phyloP scores from a whole-genome alignment of 2,888 invertebrate genomes.

The Erynnis tages region DNA sequence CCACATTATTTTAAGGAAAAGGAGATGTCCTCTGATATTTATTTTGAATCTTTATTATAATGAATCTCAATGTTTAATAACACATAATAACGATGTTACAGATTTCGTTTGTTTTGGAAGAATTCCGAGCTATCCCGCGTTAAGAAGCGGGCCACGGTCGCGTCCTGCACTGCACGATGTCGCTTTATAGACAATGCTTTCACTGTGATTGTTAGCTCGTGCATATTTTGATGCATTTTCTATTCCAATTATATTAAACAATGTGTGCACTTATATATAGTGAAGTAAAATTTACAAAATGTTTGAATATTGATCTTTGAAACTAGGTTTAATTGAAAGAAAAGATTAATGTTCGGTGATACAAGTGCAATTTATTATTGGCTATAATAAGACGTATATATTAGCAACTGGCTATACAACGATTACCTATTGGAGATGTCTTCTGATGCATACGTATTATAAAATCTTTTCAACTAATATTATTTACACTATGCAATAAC shows the following conservation, averaged over 20 bases:
- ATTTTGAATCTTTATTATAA: conserved; percentile 66
- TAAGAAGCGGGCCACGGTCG: conserved; percentile 51
- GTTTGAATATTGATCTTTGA: conserved; percentile 30
- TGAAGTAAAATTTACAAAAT: conserved; percentile 10
- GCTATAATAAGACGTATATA: conserved; percentile 20
- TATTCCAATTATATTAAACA: conserved; percentile 43
- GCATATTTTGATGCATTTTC: conserved; percentile 62
- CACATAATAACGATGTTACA: conserved; percentile 40
- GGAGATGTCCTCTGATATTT: conserved; percentile 65
- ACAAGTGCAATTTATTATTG: conserved; percentile 34
- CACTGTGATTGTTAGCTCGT: conserved; percentile 59
- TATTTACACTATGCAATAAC: conserved; percentile 59
- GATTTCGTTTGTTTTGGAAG: conserved; percentile 53
- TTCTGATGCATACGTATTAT: conserved; percentile 36
- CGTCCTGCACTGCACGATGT: conserved; percentile 49
- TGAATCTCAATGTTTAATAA: conserved; percentile 72
- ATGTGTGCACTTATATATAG: conserved; percentile 23
- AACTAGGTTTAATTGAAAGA: conserved; percentile 39
- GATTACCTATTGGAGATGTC: conserved; percentile 27
- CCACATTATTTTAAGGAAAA: conserved; percentile 68
- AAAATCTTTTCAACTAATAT: conserved; percentile 66
- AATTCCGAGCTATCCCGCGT: conserved; percentile 43
- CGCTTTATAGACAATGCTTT: conserved; percentile 62
- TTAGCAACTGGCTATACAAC: conserved; percentile 27
- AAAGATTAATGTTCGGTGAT: conserved; percentile 35